Evolutionary conservation across 2,113 vertebrate species (phyloP).

Genomic region (Sprattus sprattus): DNA sequence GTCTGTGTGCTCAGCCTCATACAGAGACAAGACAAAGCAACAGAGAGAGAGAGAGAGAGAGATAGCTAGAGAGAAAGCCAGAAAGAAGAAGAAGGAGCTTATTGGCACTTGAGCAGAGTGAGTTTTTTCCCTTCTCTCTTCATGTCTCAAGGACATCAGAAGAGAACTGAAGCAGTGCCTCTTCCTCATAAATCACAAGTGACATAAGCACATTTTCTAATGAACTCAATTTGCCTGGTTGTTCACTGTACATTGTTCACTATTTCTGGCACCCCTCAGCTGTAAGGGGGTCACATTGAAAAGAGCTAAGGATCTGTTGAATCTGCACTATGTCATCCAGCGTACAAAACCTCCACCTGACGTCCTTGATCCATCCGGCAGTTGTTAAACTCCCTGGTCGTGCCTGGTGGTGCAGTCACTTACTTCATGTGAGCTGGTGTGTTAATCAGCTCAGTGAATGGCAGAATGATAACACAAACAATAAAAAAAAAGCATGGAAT

Average conservation of each 20-base stretch:
- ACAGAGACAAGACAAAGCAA: conserved; percentile 28
- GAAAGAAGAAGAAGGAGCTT: background rate
- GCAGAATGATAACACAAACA: background rate
- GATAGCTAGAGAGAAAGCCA: background rate
- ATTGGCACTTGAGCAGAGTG: background rate
- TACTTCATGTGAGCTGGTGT: background rate
- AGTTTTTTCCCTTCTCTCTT: conserved; percentile 19
- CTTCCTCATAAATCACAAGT: conserved; percentile 14
- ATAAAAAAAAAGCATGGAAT: background rate
- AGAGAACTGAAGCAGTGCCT: background rate
- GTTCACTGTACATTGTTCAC: background rate
- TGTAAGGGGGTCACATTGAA: background rate
- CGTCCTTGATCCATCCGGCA: background rate
- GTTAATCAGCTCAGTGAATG: background rate
- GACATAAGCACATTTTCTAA: background rate
- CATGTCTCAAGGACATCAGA: conserved; percentile 17
- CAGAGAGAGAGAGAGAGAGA: background rate
- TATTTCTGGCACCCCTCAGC: background rate
- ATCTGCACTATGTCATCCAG: background rate
- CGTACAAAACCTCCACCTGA: background rate
- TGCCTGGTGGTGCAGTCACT: background rate
- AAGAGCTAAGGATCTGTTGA: background rate
- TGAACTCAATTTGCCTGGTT: background rate
- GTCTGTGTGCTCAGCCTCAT: background rate
- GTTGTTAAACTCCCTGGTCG: no score